Evolutionary conservation across 2,113 vertebrate genomes (phyloP), one percentile per base, ranked within the genome.

Genomic region (Eptatretus burgeri): DNA sequence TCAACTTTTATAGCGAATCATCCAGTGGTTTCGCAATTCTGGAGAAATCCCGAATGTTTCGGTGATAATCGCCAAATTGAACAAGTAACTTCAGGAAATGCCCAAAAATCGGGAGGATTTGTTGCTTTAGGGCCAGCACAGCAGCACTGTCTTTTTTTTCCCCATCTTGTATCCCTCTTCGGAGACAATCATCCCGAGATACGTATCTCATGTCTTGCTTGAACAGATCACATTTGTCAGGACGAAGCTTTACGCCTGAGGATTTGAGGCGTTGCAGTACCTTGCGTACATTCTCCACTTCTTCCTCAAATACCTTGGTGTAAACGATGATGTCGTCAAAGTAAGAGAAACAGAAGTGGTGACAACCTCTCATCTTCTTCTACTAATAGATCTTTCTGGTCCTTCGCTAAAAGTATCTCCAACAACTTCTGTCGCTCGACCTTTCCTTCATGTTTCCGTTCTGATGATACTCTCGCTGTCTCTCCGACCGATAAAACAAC

Each of bases 1-100:
- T 56, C 18, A 16, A 19, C 14, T 18, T 56, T 14, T 51, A n/a
- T n/a, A 69, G 14, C 14, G 66, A 60, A 11, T 69, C 51, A 51
- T 67, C n/a, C 63, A 64, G 67, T 13, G 67, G 66, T 5, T 64
- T 67, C 13, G 69, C 67, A 13, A 66, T 51, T 63, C 66, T 64
- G 14, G 53, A 56, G 8, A 56, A 62, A 41, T 66, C 66, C 41
- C 56, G 51, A 11, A 65, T 51, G n/a, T 70, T 19, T 1, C 50
- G 62, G 9, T 19, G 50, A 2, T 49, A n/a, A 14, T 67, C 66
- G 2, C 49, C 53, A 14, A 69, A 16, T 13, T 68, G 68, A 1
- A 67, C 51, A 13, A 62, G 52, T 2, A 69, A 2, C 16, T 20
- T 27, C 62, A 3, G 65, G 11, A 65, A 14, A 13, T 68, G 64